phyloP scores from a whole-genome alignment of 2,113 vertebrate genomes.

The Sminthopsis crassicaudata region DNA sequence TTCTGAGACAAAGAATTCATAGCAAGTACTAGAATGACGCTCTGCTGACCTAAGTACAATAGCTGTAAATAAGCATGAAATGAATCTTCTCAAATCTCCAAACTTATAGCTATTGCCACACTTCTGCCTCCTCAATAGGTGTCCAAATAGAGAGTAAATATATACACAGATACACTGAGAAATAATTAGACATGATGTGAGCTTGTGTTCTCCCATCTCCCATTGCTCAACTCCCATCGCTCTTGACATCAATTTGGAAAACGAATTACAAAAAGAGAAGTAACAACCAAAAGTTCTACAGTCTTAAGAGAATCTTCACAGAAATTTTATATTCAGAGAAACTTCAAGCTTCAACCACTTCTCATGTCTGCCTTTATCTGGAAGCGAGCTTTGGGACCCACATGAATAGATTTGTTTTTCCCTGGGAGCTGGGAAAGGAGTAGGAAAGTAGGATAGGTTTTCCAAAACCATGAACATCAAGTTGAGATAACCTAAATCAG shows the following conservation, averaged over 20 bases:
- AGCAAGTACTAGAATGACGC: background rate
- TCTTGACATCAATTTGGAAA: background rate
- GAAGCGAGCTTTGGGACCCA: background rate
- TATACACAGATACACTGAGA: background rate
- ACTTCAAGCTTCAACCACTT: background rate
- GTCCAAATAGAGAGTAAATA: slow-evolving; percentile 10
- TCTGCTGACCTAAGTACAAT: slow-evolving; percentile 12
- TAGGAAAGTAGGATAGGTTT: background rate
- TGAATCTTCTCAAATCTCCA: background rate
- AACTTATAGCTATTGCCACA: background rate
- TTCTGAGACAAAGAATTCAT: background rate
- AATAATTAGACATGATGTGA: background rate
- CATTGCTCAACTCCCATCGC: background rate
- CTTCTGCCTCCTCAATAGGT: background rate
- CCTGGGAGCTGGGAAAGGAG: background rate
- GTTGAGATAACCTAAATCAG: background rate
- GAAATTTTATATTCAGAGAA: background rate
- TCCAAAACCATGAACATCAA: background rate
- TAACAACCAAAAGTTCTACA: background rate
- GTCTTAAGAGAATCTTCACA: background rate
- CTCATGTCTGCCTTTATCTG: background rate
- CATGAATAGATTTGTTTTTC: background rate
- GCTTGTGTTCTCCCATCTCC: background rate
- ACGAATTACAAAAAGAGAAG: background rate
- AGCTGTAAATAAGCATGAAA: slow-evolving; percentile 46